Evolutionary conservation across 1,140 invertebrate species (phyloP), one percentile per base, ranked within the genome.

Genomic region (Streblospio benedicti): DNA sequence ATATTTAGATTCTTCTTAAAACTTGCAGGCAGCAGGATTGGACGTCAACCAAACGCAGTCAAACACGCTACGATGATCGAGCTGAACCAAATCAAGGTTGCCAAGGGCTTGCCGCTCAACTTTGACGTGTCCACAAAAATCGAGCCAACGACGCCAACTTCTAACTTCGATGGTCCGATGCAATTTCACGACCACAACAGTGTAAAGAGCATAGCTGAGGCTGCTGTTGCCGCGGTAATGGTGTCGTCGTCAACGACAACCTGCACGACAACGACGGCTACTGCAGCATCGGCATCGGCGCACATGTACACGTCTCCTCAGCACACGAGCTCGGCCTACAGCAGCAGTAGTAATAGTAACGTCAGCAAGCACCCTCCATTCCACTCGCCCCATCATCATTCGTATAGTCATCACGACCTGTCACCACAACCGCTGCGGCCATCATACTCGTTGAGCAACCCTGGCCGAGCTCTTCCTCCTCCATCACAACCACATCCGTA

Each of bases 21-120:
- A 23, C 25, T 31, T 65, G 12, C 53, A 74, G 74, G 67, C n/a
- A 70, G 71, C 57, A 55, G 74, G 57, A 76, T 76, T 52, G 74
- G 74, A 28, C 65, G 74, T 3, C 74, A 75, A 51, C 71, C 74
- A 49, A 76, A 76, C 65, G 63, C 69, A 20, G 65, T 76, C 14
- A 73, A 72, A 41, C 71, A 75, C 66, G 69, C 71, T 2, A 70
- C 71, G 30, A 67, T 68, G 27, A 33, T 74, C 25, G 71, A 73
- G 56, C 63, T 71, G 4, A 63, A 72, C 38, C 64, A 71, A 47
- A 68, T 55, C 43, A 38, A 45, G 59, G 57, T 35, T 20, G 27
- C 32, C 4, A 31, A 31, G 31, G 51, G 18, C 12, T 43, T 23
- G 43, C 25, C 57, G 51, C 28, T 55, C 49, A 30, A 61, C 45